Percentiles rank a stretch among this genome's conserved stretches.
phyloP scores from a whole-genome alignment of 2,888 invertebrate genomes.

The Calliphora vomitoria region DNA sequence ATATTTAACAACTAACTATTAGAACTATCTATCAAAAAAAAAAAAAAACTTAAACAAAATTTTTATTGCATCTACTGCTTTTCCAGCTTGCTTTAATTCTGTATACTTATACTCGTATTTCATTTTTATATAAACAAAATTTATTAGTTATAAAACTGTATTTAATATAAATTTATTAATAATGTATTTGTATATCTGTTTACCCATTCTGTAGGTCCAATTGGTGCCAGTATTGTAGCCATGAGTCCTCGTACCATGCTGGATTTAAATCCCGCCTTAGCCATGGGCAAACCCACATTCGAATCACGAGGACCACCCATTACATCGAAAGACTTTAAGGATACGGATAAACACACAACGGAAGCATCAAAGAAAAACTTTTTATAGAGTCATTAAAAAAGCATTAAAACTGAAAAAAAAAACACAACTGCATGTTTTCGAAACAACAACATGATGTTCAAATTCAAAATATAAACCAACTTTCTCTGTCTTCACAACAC shows the following conservation, averaged over 20 bases:
- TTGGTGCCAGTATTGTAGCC: constrained; percentile 85
- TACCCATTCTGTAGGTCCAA: constrained; percentile 80
- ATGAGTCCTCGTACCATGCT: constrained; percentile 84
- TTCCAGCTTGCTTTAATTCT: constrained; percentile 23
- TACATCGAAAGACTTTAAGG: constrained; percentile 78
- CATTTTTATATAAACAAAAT: neutral
- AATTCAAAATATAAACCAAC: constrained; percentile 37
- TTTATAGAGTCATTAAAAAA: constrained; percentile 74
- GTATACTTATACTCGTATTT: constrained; percentile 3
- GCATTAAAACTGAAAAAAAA: constrained; percentile 1
- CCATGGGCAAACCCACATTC: constrained; percentile 84
- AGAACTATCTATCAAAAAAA: neutral
- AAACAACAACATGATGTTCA: constrained; percentile 32
- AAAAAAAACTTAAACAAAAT: neutral
- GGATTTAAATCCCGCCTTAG: constrained; percentile 84
- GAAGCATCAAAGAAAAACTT: constrained; percentile 78
- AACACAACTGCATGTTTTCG: constrained; percentile 2
- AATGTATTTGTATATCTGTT: constrained; percentile 26
- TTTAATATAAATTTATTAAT: neutral
- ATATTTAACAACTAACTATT: neutral
- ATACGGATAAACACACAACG: constrained; percentile 76
- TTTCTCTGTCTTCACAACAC: neutral
- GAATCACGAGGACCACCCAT: constrained; percentile 81
- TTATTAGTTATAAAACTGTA: no score
- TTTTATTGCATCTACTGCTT: neutral